A percentile compares a stretch with the other conserved stretches of the same genome.
Evolutionary conservation across 37 sponge, comb jelly and placozoan species (phyloP).

Genomic region (Amphimedon queenslandica): DNA sequence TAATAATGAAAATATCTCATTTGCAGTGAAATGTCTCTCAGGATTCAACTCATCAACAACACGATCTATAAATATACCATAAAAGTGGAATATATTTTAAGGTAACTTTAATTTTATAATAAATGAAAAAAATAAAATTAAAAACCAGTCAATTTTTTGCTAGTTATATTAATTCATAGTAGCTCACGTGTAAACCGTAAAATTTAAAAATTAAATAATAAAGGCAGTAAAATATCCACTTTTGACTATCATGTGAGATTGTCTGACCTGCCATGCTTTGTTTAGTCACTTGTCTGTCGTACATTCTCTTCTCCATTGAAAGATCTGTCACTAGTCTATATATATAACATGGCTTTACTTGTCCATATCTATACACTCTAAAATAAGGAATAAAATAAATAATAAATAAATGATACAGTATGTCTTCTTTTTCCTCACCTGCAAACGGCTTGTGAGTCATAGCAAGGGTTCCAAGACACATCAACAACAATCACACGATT

Average conservation of each 20-base stretch:
- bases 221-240: no score
- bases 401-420: not conserved
- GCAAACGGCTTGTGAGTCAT: slow-evolving; percentile 97
- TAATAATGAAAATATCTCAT: slow-evolving; percentile 55
- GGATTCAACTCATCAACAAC: slow-evolving; percentile 87
- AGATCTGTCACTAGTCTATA: slow-evolving; percentile 92
- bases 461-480: slow-evolving; percentile 98
- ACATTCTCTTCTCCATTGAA: slow-evolving; percentile 90
- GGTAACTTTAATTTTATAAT: no score
- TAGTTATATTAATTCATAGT: no score
- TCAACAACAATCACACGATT: slow-evolving; percentile 92
- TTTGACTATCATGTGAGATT: no score
- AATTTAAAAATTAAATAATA: no score
- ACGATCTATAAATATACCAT: slow-evolving; percentile 47
- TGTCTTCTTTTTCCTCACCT: slow-evolving; percentile 29
- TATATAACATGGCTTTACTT: slow-evolving; percentile 79
- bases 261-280: slow-evolving; percentile 77
- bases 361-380: slow-evolving; percentile 94
- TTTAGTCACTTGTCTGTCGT: slow-evolving; percentile 93
- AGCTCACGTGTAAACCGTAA: no score
- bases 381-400: not conserved
- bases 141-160: no score
- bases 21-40: slow-evolving; percentile 61
- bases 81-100: no score
- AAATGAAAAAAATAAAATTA: no score